Conservation (phyloP, 53 echinoderm and acorn worm genomes). For the Astropecten irregularis region DNA sequence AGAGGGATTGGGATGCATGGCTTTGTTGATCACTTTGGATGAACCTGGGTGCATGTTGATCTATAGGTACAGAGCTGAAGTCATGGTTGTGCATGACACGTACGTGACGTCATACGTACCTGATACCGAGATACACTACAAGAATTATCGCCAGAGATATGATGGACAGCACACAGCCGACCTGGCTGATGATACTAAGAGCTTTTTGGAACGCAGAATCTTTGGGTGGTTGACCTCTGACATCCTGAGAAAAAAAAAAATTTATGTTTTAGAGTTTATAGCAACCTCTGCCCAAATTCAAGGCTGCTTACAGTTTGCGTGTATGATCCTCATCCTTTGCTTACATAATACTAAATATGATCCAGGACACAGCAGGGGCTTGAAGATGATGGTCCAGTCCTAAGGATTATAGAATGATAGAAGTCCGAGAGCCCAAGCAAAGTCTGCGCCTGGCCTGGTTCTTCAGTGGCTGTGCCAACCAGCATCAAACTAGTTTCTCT, state of each 20-base stretch:
- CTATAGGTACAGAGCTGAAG: constrained; percentile 2
- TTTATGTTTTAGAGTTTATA: not conserved
- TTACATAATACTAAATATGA: not conserved
- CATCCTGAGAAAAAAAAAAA: constrained; percentile 22
- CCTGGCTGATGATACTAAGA: constrained; percentile 41
- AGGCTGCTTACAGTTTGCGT: not conserved
- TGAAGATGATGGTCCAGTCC: too few relatives aligned
- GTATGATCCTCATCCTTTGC: too few relatives aligned
- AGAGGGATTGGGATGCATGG: too few relatives aligned
- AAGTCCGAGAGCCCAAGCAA: too few relatives aligned
- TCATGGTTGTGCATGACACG: not conserved
- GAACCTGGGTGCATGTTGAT: constrained; percentile 73
- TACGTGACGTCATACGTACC: constrained; percentile 30
- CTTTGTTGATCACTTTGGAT: too few relatives aligned
- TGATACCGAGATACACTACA: constrained; percentile 65
- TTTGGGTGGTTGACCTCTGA: not conserved
- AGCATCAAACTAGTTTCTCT: too few relatives aligned
- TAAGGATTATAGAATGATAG: too few relatives aligned
- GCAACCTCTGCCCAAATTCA: too few relatives aligned
- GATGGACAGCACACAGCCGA: constrained; percentile 52
- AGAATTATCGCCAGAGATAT: constrained; percentile 67
- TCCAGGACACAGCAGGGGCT: too few relatives aligned
- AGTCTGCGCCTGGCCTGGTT: too few relatives aligned
- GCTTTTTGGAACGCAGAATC: not conserved
- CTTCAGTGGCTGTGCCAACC: too few relatives aligned